A percentile compares a stretch with the other conserved stretches of the same genome.
Conservation (phyloP, 1,140 invertebrate species). For the Teleopsis dalmanni region DNA sequence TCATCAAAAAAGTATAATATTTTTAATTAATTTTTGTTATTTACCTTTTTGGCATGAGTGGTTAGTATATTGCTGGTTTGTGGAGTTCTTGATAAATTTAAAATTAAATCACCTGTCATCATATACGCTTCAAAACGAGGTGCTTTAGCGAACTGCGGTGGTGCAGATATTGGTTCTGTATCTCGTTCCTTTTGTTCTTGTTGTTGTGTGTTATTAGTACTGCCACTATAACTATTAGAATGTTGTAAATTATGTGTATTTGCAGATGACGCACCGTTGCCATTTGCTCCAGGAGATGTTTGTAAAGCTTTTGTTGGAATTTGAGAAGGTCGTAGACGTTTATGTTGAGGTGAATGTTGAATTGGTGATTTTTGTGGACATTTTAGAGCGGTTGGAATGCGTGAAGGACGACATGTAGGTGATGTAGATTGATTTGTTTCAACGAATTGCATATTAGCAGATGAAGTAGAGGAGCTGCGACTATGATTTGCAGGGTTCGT, state of each 20-base stretch:
- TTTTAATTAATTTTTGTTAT: background rate
- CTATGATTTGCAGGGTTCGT: conserved; percentile 26
- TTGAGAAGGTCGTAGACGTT: conserved; percentile 36
- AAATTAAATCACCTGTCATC: conserved; percentile 94
- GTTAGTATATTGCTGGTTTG: conserved; percentile 55
- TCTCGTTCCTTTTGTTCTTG: conserved; percentile 11
- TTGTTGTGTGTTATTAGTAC: conserved; percentile 2
- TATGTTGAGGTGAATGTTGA: conserved; percentile 38
- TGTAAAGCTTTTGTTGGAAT: conserved; percentile 40
- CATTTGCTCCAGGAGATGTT: conserved; percentile 12
- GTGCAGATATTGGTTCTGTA: conserved; percentile 34
- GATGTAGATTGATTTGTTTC: conserved; percentile 26
- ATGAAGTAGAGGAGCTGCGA: conserved; percentile 39
- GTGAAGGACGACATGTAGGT: conserved; percentile 36
- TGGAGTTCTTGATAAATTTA: conserved; percentile 77
- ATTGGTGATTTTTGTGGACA: conserved; percentile 24
- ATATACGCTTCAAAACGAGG: conserved; percentile 83
- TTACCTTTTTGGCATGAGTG: conserved; percentile 58
- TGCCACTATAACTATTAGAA: conserved; percentile 36
- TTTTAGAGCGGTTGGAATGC: conserved; percentile 41
- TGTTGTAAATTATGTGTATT: conserved; percentile 25
- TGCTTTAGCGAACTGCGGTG: conserved; percentile 44
- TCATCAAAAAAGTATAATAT: background rate
- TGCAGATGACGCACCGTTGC: background rate
- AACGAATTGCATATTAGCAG: conserved; percentile 37